A percentile compares a stretch with the other conserved stretches of the same genome.
These are phyloP conservation scores for Anoplophora glabripennis DNA, from an alignment of 1,140 invertebrate genomes.

Conservation along the genomic window DNA sequence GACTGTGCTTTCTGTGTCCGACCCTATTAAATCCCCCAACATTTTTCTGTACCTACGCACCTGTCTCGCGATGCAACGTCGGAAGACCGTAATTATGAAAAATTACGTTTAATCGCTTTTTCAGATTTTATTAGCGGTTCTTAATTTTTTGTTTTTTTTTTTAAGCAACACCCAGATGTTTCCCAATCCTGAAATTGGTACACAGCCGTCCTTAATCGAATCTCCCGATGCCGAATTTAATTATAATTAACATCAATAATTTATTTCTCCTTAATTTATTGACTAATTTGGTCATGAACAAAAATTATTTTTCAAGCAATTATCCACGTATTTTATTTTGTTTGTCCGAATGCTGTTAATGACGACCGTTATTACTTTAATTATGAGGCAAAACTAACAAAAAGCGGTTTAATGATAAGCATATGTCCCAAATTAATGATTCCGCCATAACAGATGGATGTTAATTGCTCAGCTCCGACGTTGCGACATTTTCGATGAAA, in stretches of 20 bases:
- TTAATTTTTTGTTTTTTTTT: slow-evolving; percentile 15
- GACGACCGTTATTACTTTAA: not conserved
- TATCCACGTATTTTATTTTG: too few species aligned
- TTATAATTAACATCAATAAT: slow-evolving; percentile 2
- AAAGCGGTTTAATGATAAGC: not conserved
- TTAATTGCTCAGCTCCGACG: too few species aligned
- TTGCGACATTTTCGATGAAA: too few species aligned
- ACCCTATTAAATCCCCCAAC: too few species aligned
- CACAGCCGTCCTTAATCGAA: not conserved
- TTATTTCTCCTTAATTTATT: not conserved
- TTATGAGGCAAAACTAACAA: not conserved
- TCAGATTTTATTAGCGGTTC: slow-evolving; percentile 18
- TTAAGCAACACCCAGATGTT: not conserved
- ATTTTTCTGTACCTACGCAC: not conserved
- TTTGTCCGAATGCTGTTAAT: not conserved
- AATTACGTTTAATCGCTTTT: slow-evolving; percentile 34
- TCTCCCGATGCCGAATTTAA: not conserved
- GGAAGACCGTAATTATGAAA: slow-evolving; percentile 40
- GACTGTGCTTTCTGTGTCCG: too few species aligned
- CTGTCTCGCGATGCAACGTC: slow-evolving; percentile 19
- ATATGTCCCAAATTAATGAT: too few species aligned
- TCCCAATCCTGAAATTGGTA: not conserved
- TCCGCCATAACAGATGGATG: too few species aligned
- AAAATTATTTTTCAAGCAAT: not conserved
- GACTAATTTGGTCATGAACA: not conserved